Percentiles rank a stretch among this genome's conserved stretches.
phyloP scores from a whole-genome alignment of 2,888 invertebrate species.

The Coleophora flavipennella region DNA sequence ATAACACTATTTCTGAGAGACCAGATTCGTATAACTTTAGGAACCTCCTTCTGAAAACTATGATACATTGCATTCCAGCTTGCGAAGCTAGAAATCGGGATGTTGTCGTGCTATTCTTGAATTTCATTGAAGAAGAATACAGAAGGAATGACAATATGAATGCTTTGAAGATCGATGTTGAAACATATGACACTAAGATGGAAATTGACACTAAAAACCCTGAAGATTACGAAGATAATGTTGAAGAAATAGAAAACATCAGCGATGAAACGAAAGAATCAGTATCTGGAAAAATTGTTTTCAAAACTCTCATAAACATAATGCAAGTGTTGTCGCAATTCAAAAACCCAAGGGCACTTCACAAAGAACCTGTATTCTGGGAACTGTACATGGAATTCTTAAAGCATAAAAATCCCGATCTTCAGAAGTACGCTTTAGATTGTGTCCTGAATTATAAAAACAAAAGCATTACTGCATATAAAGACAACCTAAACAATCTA shows the following conservation, averaged over 20 bases:
- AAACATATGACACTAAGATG: constrained; percentile 55
- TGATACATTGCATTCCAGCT: constrained; percentile 80
- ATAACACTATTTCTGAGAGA: constrained; percentile 64
- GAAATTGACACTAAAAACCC: constrained; percentile 36
- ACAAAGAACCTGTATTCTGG: constrained; percentile 81
- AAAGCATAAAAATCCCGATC: constrained; percentile 80
- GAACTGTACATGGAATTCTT: constrained; percentile 86
- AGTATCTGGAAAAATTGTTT: constrained; percentile 53
- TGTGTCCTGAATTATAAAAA: constrained; percentile 90
- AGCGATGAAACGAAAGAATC: constrained; percentile 39
- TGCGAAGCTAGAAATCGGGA: constrained; percentile 87
- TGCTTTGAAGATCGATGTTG: constrained; percentile 71
- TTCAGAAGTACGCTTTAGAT: constrained; percentile 89
- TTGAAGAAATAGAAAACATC: constrained; percentile 46
- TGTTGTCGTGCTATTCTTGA: constrained; percentile 83
- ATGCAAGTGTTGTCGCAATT: constrained; percentile 85
- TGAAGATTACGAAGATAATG: constrained; percentile 36
- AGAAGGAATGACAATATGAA: constrained; percentile 44
- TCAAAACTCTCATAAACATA: constrained; percentile 75
- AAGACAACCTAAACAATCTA: constrained; percentile 83
- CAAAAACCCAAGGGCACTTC: constrained; percentile 84
- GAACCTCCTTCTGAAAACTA: constrained; percentile 84
- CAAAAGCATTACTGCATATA: constrained; percentile 84
- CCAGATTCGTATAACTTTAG: constrained; percentile 84
- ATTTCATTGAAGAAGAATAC: constrained; percentile 80